Conservation (phyloP, 2,113 vertebrate species). For the Ailuropoda melanoleuca region DNA sequence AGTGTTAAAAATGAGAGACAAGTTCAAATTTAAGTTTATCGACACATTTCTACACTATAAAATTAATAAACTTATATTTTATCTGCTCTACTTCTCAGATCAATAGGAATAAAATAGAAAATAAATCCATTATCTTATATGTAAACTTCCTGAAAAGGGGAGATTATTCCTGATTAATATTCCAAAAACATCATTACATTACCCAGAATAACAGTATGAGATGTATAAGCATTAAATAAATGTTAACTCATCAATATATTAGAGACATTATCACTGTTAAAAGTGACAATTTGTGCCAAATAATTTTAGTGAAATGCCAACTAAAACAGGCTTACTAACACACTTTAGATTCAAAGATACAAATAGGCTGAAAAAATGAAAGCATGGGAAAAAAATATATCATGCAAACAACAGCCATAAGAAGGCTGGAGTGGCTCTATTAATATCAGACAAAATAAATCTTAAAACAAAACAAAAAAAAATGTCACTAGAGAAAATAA, state of each 20-base stretch:
- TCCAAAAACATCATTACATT: not conserved
- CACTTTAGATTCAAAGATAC: not conserved
- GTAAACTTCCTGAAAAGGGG: not conserved
- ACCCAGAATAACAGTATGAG: not conserved
- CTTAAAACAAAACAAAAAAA: not conserved
- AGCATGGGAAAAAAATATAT: not conserved
- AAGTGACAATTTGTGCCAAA: not conserved
- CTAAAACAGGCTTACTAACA: not conserved
- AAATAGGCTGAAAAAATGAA: not conserved
- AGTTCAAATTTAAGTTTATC: conserved; percentile 53
- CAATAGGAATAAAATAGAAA: not conserved
- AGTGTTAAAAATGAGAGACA: not conserved
- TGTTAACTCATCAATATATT: not conserved
- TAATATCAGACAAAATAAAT: not conserved
- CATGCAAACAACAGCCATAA: not conserved
- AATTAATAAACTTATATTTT: not conserved
- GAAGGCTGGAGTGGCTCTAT: not conserved
- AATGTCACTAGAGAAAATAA: not conserved
- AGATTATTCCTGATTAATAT: not conserved
- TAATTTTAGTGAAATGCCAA: not conserved
- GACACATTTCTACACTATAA: not conserved
- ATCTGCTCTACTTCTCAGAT: not conserved
- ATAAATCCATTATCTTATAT: not conserved
- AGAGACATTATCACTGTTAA: not conserved
- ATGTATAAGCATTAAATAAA: not conserved